A percentile compares a stretch with the other conserved stretches of the same genome.
Conservation (phyloP, 2,888 invertebrate species). For the Orthosia cruda region DNA sequence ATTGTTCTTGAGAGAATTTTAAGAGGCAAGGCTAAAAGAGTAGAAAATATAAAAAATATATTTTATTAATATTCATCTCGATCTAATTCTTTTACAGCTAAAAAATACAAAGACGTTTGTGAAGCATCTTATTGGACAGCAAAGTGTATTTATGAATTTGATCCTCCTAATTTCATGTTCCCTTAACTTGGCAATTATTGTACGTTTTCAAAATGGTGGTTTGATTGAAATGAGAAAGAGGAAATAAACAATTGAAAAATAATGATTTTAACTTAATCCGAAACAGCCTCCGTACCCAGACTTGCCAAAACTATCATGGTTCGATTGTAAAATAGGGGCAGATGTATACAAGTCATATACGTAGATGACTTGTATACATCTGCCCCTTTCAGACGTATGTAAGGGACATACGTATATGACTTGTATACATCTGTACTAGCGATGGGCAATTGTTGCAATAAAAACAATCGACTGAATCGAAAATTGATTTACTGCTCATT, state of each 20-base stretch:
- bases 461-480: no score
- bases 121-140: conserved; percentile 79
- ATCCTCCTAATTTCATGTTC: conserved; percentile 77
- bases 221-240: conserved; percentile 6
- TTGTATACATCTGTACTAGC: no score
- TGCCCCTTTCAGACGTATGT: no score
- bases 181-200: conserved; percentile 57
- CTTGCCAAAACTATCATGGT: no score
- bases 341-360: no score
- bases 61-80: not conserved
- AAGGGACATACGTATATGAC: no score
- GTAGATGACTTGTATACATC: no score
- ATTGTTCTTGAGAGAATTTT: not conserved
- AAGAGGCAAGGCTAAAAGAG: not conserved
- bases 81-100: conserved; percentile 72
- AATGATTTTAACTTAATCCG: conserved; percentile 13
- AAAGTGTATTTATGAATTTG: conserved; percentile 78
- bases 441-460: no score
- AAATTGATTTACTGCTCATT: no score
- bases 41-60: no score
- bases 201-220: not conserved
- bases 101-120: conserved; percentile 76
- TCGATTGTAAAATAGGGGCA: no score
- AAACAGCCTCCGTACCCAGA: no score
- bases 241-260: not conserved